phyloP scores from a whole-genome alignment of 2,888 invertebrate species.

The Epirrita christyi region DNA sequence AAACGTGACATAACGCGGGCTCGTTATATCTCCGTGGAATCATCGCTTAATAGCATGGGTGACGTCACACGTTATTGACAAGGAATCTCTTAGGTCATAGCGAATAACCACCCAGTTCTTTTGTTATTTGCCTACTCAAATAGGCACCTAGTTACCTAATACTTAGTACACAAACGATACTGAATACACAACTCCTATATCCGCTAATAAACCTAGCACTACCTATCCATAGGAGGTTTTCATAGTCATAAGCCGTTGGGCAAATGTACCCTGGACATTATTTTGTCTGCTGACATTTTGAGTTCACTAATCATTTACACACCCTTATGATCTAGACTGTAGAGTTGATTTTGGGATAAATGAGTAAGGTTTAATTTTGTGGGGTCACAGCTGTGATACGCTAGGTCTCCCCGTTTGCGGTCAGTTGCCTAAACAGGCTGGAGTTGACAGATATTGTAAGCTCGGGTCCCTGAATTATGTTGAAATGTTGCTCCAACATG shows the following conservation, averaged over 20 bases:
- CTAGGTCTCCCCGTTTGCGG: conserved; percentile 68
- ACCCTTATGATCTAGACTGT: background rate
- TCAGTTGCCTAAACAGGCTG: conserved; percentile 65
- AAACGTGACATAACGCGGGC: too few species aligned
- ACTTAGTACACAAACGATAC: conserved; percentile 4
- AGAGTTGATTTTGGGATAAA: conserved; percentile 7
- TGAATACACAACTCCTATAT: conserved; percentile 17
- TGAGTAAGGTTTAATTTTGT: conserved; percentile 1
- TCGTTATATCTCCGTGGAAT: too few species aligned
- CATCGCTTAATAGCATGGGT: too few species aligned
- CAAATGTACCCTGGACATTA: conserved; percentile 33
- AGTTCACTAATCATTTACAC: background rate
- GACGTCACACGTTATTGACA: too few species aligned
- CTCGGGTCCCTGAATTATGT: conserved; percentile 38
- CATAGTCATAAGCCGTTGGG: conserved; percentile 29
- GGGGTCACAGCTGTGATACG: conserved; percentile 64
- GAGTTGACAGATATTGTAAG: conserved; percentile 53
- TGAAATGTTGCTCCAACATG: conserved; percentile 28
- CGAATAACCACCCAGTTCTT: too few species aligned
- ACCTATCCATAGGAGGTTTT: conserved; percentile 16
- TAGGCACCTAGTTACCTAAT: background rate
- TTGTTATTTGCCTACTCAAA: background rate
- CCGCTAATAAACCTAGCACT: conserved; percentile 27
- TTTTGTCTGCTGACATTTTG: conserved; percentile 35
- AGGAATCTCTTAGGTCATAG: too few species aligned